A percentile compares a stretch with the other conserved stretches of the same genome.
These are phyloP conservation scores for Hofmannophila pseudospretella DNA, from an alignment of 2,888 invertebrate genomes.

Conservation along the genomic window DNA sequence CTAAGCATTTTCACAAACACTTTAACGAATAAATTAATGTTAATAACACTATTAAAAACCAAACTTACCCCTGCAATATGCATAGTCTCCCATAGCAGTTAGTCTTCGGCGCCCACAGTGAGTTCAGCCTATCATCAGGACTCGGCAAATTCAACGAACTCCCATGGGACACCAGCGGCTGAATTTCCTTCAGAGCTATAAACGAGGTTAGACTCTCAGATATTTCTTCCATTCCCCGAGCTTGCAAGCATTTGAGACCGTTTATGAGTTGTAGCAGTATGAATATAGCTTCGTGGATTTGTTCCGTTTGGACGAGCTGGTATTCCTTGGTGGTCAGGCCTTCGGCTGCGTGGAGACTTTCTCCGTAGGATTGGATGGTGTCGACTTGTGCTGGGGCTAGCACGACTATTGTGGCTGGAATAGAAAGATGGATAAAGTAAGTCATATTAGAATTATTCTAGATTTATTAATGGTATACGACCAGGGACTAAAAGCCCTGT, in stretches of 20 bases:
- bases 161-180: constrained; percentile 35
- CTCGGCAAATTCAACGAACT: constrained; percentile 42
- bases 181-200: constrained; percentile 81
- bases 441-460: too few relatives aligned
- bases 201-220: constrained; percentile 84
- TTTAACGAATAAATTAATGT: too few relatives aligned
- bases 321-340: constrained; percentile 58
- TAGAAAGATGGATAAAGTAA: background rate
- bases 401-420: constrained; percentile 85
- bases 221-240: constrained; percentile 89
- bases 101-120: constrained; percentile 68
- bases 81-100: constrained; percentile 81
- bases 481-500: too few relatives aligned
- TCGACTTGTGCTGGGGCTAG: constrained; percentile 85
- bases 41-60: too few relatives aligned
- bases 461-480: too few relatives aligned
- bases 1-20: too few relatives aligned
- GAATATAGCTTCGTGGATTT: constrained; percentile 83
- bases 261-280: constrained; percentile 89
- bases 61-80: constrained; percentile 84
- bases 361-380: constrained; percentile 84
- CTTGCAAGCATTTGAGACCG: constrained; percentile 88
- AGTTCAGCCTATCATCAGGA: constrained; percentile 61
- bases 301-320: constrained; percentile 66
- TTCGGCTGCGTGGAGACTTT: constrained; percentile 77